phyloP scores from a whole-genome alignment of 1,140 invertebrate genomes.

The Lamellibrachia luymesi region DNA sequence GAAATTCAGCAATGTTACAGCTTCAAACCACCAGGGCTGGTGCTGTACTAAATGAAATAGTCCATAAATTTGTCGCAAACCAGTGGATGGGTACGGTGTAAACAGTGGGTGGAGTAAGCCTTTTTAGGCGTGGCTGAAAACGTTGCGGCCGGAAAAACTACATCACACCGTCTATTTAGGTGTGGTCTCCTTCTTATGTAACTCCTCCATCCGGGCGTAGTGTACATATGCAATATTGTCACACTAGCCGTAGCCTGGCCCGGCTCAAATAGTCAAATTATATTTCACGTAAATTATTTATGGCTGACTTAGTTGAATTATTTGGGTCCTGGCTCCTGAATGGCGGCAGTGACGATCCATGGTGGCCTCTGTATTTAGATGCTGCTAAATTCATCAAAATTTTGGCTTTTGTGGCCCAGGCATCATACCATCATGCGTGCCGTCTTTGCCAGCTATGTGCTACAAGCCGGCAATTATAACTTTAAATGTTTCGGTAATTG shows the following conservation, averaged over 20 bases:
- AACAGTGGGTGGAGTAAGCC: not conserved
- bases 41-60: not conserved
- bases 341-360: not conserved
- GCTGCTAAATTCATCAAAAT: not conserved
- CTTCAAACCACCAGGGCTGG: not conserved
- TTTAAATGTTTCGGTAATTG: constrained; percentile 5
- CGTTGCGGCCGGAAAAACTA: not conserved
- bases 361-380: not conserved
- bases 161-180: not conserved
- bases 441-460: not conserved
- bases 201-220: not conserved
- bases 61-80: not conserved
- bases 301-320: not conserved
- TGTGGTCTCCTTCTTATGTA: not conserved
- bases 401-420: not conserved
- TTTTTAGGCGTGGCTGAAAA: not conserved
- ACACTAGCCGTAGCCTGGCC: not conserved
- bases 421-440: not conserved
- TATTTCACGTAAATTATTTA: not conserved
- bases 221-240: not conserved
- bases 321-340: not conserved
- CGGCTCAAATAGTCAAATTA: not conserved
- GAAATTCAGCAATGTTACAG: not conserved
- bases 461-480: not conserved
- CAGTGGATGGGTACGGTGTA: not conserved